Percentiles rank a stretch among this genome's conserved stretches.
phyloP scores from a whole-genome alignment of 2,113 vertebrate genomes.

The Sminthopsis crassicaudata region DNA sequence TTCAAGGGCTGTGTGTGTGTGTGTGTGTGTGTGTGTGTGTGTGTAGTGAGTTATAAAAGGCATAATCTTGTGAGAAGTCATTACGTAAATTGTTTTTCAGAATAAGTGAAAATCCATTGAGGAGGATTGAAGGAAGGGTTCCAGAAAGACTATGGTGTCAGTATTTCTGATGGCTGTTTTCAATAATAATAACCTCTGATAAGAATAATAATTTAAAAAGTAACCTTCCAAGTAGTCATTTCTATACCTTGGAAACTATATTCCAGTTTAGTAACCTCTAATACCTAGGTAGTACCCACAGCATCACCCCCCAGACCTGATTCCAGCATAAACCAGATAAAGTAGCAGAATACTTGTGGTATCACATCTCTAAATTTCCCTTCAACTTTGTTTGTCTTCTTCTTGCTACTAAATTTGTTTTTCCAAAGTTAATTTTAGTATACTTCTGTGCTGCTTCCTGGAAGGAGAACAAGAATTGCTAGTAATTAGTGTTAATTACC shows the following conservation, averaged over 20 bases:
- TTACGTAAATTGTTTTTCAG: too few relatives aligned
- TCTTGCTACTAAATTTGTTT: background rate
- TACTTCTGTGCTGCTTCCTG: background rate
- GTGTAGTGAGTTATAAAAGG: too few relatives aligned
- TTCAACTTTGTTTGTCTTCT: background rate
- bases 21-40: too few relatives aligned
- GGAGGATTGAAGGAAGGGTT: too few relatives aligned
- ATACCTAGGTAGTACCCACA: background rate
- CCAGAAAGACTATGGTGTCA: too few relatives aligned
- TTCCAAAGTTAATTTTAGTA: background rate
- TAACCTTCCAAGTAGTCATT: background rate
- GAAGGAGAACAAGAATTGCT: background rate
- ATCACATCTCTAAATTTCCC: background rate
- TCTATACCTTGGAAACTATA: background rate
- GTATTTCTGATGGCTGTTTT: too few relatives aligned
- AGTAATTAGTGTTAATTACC: background rate
- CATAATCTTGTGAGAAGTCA: too few relatives aligned
- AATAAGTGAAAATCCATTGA: too few relatives aligned
- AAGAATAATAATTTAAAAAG: background rate
- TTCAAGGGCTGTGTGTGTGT: too few relatives aligned
- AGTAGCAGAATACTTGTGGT: background rate
- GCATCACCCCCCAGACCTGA: background rate
- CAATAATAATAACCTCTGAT: background rate
- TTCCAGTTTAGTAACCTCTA: background rate
- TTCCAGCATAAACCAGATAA: background rate